Percentiles rank a stretch among this genome's conserved stretches.
These are phyloP conservation scores for Felis chaus DNA, from an alignment of 2,113 vertebrate genomes.

Conservation along the genomic window DNA sequence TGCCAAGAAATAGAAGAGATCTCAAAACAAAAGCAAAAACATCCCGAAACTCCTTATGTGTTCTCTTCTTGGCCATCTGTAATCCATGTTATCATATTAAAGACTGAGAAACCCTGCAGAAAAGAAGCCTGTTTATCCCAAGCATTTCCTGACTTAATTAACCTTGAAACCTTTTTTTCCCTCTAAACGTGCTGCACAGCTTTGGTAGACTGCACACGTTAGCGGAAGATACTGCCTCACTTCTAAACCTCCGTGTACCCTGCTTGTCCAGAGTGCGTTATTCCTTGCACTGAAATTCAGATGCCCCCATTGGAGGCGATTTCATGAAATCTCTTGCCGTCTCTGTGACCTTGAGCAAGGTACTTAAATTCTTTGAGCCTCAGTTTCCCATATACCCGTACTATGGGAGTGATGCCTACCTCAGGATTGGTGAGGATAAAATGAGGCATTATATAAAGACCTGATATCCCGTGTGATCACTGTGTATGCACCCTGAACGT, in stretches of 20 bases:
- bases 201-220: neutral
- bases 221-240: neutral
- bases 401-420: neutral
- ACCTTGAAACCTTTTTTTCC: neutral
- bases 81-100: neutral
- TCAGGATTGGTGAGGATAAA: neutral
- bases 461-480: neutral
- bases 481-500: neutral
- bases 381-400: neutral
- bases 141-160: neutral
- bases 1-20: neutral
- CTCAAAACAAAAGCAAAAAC: neutral
- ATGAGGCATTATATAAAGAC: neutral
- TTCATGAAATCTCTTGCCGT: no score
- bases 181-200: neutral
- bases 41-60: neutral
- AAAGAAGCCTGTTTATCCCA: neutral
- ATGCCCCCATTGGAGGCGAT: neutral
- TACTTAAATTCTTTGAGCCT: neutral
- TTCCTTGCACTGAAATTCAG: neutral
- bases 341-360: neutral
- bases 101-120: neutral
- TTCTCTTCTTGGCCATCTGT: neutral
- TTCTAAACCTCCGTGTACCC: fast-evolving
- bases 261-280: neutral